Evolutionary conservation across 2,113 vertebrate genomes (phyloP).

Genomic region (Bujurquina vittata): DNA sequence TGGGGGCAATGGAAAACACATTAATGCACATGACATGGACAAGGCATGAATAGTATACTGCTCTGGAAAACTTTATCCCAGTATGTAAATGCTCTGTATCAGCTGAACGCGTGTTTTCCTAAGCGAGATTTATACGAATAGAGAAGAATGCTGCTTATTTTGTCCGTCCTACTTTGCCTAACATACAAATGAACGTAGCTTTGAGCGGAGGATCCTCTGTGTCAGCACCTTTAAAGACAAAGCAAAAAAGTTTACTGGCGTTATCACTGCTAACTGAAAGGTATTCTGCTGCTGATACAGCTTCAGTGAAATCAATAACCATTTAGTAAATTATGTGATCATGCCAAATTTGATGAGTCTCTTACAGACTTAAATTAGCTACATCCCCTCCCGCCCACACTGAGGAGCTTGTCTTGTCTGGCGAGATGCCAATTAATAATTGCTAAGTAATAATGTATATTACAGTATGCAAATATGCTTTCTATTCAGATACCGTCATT

Average conservation of each 20-base stretch:
- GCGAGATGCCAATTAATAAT: constrained; percentile 63
- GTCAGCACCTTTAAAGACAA: constrained; percentile 34
- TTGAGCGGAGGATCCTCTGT: neutral
- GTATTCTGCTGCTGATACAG: constrained; percentile 66
- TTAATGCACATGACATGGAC: constrained; percentile 9
- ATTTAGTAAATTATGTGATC: constrained; percentile 70
- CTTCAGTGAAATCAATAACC: constrained; percentile 65
- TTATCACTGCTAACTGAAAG: constrained; percentile 36
- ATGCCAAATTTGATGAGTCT: constrained; percentile 70
- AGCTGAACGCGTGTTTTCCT: constrained; percentile 25
- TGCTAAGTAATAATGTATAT: constrained; percentile 67
- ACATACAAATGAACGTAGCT: neutral
- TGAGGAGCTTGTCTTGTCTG: constrained; percentile 18
- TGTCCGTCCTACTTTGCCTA: neutral
- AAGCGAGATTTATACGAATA: neutral
- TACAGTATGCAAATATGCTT: constrained; percentile 54
- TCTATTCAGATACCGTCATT: constrained; percentile 50
- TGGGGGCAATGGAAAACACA: neutral
- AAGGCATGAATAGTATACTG: constrained; percentile 23
- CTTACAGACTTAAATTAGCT: constrained; percentile 43
- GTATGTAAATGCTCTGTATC: constrained; percentile 34
- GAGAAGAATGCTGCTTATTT: neutral
- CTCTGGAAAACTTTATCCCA: constrained; percentile 34
- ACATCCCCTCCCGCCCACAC: constrained; percentile 17
- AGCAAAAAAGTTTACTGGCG: constrained; percentile 39